Percentiles rank a stretch among this genome's conserved stretches.
Conservation (phyloP, 2,113 vertebrate species). For the Papio anubis region DNA sequence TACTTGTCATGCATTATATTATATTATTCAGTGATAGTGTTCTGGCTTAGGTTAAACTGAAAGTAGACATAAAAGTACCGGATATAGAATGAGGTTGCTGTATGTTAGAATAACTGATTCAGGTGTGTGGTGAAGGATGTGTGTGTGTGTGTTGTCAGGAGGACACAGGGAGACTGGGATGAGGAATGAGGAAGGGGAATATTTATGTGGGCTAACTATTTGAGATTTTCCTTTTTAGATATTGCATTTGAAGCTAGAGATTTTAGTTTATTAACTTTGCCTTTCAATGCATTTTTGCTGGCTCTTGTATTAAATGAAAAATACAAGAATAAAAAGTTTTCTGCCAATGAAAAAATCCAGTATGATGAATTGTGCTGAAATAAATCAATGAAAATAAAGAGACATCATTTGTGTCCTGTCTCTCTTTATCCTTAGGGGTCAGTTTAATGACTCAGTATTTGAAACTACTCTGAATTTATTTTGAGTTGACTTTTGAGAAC, state of each 20-base stretch:
- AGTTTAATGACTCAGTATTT: background rate
- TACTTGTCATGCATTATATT: background rate
- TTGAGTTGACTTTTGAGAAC: background rate
- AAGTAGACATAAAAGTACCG: background rate
- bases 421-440: background rate
- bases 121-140: background rate
- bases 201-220: background rate
- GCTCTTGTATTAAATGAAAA: background rate
- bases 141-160: background rate
- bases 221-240: background rate
- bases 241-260: background rate
- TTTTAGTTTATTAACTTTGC: background rate
- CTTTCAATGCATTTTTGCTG: background rate
- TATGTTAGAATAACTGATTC: background rate
- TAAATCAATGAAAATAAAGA: background rate
- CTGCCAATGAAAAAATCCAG: background rate
- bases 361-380: background rate
- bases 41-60: slow-evolving; percentile 20
- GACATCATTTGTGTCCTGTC: background rate
- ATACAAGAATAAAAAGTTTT: background rate
- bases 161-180: background rate
- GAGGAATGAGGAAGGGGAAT: background rate
- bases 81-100: background rate
- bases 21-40: background rate
- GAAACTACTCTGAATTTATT: background rate